A percentile compares a stretch with the other conserved stretches of the same genome.
phyloP scores from a whole-genome alignment of 2,888 invertebrate genomes.

The Teinopalpus imperialis region DNA sequence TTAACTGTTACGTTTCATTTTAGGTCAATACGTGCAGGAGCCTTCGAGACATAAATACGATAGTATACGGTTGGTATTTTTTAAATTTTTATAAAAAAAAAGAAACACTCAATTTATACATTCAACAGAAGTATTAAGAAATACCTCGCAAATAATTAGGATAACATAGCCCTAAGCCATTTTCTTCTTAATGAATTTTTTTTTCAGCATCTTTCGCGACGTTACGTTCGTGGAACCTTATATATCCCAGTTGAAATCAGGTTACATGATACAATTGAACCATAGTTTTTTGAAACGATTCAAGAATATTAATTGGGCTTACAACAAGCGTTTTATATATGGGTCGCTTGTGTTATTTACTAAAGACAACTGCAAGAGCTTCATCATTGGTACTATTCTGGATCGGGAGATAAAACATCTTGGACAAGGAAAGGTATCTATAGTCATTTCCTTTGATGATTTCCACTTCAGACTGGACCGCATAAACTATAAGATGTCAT shows the following conservation, averaged over 20 bases:
- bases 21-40: constrained; percentile 53
- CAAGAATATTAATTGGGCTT: constrained; percentile 58
- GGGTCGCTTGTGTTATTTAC: constrained; percentile 89
- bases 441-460: no score
- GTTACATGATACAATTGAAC: constrained; percentile 54
- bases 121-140: no score
- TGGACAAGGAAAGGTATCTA: constrained; percentile 55
- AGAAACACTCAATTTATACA: no score
- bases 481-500: no score
- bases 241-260: constrained; percentile 54
- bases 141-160: no score
- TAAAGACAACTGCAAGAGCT: constrained; percentile 83
- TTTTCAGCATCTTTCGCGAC: constrained; percentile 60
- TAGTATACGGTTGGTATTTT: constrained; percentile 57
- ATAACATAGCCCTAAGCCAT: no score
- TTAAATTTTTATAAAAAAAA: no score
- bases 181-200: no score
- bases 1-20: no score
- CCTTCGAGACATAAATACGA: constrained; percentile 53
- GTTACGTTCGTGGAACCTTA: constrained; percentile 63
- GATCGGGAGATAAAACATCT: constrained; percentile 70
- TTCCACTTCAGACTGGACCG: no score
- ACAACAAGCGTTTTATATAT: constrained; percentile 83
- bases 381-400: constrained; percentile 85
- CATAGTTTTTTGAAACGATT: constrained; percentile 44